phyloP scores from a whole-genome alignment of 2,797 vertebrate genomes.

The Oophaga sylvatica region DNA sequence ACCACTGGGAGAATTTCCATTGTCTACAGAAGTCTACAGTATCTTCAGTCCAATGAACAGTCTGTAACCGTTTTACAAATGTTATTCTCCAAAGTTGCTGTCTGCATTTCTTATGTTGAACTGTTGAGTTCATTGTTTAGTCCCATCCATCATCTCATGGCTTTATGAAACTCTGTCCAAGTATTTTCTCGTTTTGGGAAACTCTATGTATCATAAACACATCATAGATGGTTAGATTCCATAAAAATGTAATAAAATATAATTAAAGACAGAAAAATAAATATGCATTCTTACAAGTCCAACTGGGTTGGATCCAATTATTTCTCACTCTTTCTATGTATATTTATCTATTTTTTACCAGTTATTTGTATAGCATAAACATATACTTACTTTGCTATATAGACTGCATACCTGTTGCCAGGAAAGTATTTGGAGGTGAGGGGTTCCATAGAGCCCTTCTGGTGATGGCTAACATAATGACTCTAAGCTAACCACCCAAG shows the following conservation, averaged over 20 bases:
- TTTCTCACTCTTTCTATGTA: background rate
- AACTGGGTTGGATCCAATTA: background rate
- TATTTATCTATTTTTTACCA: background rate
- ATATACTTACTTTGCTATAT: background rate
- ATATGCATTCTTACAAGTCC: background rate
- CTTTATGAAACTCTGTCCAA: background rate
- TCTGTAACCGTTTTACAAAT: slow-evolving; percentile 7
- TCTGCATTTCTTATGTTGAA: background rate
- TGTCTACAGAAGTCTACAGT: background rate
- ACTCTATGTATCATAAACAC: slow-evolving; percentile 6
- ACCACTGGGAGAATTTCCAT: slow-evolving; percentile 28
- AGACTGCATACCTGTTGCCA: background rate
- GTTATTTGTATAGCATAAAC: background rate
- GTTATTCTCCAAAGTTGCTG: background rate
- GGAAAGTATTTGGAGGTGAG: background rate
- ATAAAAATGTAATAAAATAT: background rate
- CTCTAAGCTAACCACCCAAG: background rate
- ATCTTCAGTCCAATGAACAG: background rate
- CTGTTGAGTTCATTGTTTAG: background rate
- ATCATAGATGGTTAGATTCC: background rate
- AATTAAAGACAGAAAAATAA: slow-evolving; percentile 14
- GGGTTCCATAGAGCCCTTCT: background rate
- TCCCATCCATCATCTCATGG: background rate
- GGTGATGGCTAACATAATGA: background rate
- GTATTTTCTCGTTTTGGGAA: background rate